These are phyloP conservation scores for Hirtodrosophila histrioides DNA, from an alignment of 2,888 invertebrate species.

Conservation along the genomic window DNA sequence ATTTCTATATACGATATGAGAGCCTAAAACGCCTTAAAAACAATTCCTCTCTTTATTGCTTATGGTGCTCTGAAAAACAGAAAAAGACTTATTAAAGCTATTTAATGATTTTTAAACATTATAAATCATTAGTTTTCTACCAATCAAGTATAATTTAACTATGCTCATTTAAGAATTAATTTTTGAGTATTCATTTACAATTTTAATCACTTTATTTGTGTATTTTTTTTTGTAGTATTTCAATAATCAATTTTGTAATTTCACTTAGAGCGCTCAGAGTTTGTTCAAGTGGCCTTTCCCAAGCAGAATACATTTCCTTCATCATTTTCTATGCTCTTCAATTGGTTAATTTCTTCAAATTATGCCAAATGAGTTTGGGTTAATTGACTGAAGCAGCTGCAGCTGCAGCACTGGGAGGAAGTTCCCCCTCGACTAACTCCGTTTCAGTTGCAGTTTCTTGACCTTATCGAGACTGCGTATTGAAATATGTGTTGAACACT, in stretches of 20 bases:
- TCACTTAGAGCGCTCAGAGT: conserved; percentile 12
- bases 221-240: background rate
- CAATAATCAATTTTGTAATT: conserved; percentile 11
- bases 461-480: conserved; percentile 41
- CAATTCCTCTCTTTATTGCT: too few species aligned
- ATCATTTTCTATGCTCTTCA: conserved; percentile 59
- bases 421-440: conserved; percentile 1
- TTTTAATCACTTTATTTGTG: conserved; percentile 9
- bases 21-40: too few species aligned
- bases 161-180: background rate
- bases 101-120: too few species aligned
- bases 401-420: conserved; percentile 7
- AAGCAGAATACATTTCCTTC: conserved; percentile 19
- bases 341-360: conserved; percentile 71
- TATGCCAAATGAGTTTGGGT: conserved; percentile 74
- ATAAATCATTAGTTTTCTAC: too few species aligned
- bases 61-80: too few species aligned
- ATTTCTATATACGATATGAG: too few species aligned
- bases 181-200: conserved; percentile 3
- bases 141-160: conserved; percentile 1
- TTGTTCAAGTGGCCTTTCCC: conserved; percentile 51
- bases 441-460: conserved; percentile 60
- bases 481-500: conserved; percentile 57
- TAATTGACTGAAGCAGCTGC: conserved; percentile 49
- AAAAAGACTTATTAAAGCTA: too few species aligned